phyloP scores from a whole-genome alignment of 2,888 invertebrate genomes.

The Tinea semifulvella region DNA sequence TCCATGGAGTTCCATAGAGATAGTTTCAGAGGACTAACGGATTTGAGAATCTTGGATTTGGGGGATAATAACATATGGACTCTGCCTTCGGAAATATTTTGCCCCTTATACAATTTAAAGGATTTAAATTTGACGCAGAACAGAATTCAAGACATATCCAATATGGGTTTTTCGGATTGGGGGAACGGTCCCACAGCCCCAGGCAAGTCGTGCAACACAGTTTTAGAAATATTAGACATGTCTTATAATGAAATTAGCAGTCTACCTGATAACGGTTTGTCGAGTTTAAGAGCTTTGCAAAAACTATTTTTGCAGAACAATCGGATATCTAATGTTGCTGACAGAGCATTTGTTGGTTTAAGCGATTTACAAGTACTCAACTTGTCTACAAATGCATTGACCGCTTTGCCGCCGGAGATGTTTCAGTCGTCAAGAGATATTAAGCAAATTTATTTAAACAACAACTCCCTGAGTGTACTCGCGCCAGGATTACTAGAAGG shows the following conservation, averaged over 20 bases:
- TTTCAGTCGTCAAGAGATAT: slow-evolving; percentile 78
- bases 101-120: slow-evolving; percentile 73
- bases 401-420: slow-evolving; percentile 79
- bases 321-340: slow-evolving; percentile 75
- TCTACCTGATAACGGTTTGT: slow-evolving; percentile 75
- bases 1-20: slow-evolving; percentile 78
- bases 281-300: slow-evolving; percentile 73
- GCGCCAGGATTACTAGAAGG: slow-evolving; percentile 79
- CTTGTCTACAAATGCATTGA: slow-evolving; percentile 80
- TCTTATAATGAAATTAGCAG: slow-evolving; percentile 77
- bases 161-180: slow-evolving; percentile 79
- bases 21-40: slow-evolving; percentile 74
- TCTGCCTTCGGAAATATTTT: slow-evolving; percentile 76
- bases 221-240: slow-evolving; percentile 75
- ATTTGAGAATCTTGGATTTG: slow-evolving; percentile 73
- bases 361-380: slow-evolving; percentile 75
- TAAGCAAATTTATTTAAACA: slow-evolving; percentile 76
- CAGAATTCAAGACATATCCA: slow-evolving; percentile 79
- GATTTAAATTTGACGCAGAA: slow-evolving; percentile 79
- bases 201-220: slow-evolving; percentile 74
- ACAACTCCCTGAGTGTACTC: slow-evolving; percentile 78
- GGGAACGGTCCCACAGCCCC: slow-evolving; percentile 72
- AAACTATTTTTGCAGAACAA: slow-evolving; percentile 80
- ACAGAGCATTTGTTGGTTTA: slow-evolving; percentile 78
- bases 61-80: slow-evolving; percentile 82